Evolutionary conservation across 2,797 vertebrate species (phyloP).

Genomic region (Falco peregrinus): DNA sequence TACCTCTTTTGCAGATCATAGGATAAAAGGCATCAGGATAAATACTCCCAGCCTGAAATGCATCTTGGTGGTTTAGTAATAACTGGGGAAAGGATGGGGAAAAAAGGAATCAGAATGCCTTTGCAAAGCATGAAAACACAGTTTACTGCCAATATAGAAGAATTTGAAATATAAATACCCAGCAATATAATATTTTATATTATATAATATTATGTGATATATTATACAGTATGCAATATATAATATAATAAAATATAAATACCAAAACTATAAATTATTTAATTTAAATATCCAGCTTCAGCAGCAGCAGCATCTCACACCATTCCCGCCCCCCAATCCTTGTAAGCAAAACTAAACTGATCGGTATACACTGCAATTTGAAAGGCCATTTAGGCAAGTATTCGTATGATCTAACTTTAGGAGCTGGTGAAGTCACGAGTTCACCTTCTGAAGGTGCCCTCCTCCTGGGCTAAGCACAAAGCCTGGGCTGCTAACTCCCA

Average conservation of each 20-base stretch:
- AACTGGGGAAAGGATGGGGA: constrained; percentile 54
- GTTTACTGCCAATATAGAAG: background rate
- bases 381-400: background rate
- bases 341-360: background rate
- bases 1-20: constrained; percentile 75
- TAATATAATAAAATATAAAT: too few species aligned
- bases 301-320: too few species aligned
- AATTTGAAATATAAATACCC: background rate
- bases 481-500: background rate
- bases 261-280: background rate
- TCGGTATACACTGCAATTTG: background rate
- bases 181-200: background rate
- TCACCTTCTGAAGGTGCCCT: background rate
- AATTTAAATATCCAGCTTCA: background rate
- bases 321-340: background rate
- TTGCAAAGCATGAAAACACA: background rate
- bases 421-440: background rate
- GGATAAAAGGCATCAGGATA: constrained; percentile 82
- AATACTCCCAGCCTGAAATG: constrained; percentile 79
- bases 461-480: background rate
- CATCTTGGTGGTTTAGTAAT: constrained; percentile 77
- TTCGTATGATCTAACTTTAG: background rate
- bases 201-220: too few species aligned
- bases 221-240: too few species aligned
- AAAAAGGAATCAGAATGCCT: background rate